Evolutionary conservation across 2,888 invertebrate genomes (phyloP).

Genomic region (Campopleginae sp.): DNA sequence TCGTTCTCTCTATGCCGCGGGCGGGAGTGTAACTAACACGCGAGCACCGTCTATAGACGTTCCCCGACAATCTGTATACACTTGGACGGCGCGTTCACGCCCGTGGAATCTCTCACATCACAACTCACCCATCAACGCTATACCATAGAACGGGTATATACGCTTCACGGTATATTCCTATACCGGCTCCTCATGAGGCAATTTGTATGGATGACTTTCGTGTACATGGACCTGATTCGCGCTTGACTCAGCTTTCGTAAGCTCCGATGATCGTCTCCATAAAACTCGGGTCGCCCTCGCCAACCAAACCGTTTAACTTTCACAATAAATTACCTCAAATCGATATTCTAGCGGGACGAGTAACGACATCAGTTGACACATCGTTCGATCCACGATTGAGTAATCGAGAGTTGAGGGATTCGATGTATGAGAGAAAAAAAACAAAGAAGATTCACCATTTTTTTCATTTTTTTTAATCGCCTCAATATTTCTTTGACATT

Average conservation of each 20-base stretch:
- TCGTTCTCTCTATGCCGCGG: constrained; percentile 62
- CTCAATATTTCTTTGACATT: no score
- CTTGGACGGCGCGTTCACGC: constrained; percentile 52
- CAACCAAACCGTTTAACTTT: constrained; percentile 10
- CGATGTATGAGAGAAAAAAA: not conserved
- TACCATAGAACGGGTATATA: constrained; percentile 1
- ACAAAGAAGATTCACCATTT: no score
- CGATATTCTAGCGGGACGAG: not conserved
- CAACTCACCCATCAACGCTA: constrained; percentile 29
- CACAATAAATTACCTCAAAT: not conserved
- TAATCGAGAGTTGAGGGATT: not conserved
- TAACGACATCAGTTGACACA: not conserved
- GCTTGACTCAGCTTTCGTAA: constrained; percentile 15
- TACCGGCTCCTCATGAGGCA: constrained; percentile 17
- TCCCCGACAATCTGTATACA: constrained; percentile 71
- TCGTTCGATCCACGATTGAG: not conserved
- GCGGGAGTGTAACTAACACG: constrained; percentile 40
- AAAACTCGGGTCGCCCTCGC: constrained; percentile 4
- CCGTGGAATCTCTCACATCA: constrained; percentile 63
- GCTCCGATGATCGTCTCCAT: constrained; percentile 3
- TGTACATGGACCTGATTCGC: not conserved
- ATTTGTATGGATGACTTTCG: constrained; percentile 2
- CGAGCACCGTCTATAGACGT: constrained; percentile 38
- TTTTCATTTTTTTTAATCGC: no score
- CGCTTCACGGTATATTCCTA: constrained; percentile 20